A percentile compares a stretch with the other conserved stretches of the same genome.
phyloP scores from a whole-genome alignment of 2,888 invertebrate genomes.

The Melinaea marsaeus region DNA sequence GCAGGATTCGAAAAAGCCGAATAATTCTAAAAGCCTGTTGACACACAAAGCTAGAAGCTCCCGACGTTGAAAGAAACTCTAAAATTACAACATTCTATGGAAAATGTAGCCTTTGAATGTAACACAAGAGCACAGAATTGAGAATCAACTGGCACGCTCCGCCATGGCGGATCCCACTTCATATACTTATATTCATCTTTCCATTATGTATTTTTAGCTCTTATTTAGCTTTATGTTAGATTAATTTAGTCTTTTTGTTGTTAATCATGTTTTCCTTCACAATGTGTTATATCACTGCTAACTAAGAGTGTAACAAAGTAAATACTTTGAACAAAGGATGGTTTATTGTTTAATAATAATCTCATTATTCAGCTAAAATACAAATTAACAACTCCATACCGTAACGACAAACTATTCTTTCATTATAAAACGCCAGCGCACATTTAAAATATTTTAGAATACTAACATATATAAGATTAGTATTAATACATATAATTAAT shows the following conservation, averaged over 20 bases:
- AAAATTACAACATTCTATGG: constrained; percentile 35
- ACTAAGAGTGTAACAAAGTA: not conserved
- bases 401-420: no score
- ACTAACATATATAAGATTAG: no score
- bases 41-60: constrained; percentile 35
- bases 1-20: constrained; percentile 34
- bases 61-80: constrained; percentile 35
- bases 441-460: no score
- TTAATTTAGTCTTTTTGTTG: constrained; percentile 9
- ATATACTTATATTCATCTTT: constrained; percentile 3
- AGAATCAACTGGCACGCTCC: constrained; percentile 27
- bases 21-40: constrained; percentile 36
- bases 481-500: no score
- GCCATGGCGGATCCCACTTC: constrained; percentile 1
- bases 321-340: no score
- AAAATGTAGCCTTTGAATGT: constrained; percentile 31
- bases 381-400: no score
- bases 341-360: no score
- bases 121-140: constrained; percentile 32
- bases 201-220: constrained; percentile 3
- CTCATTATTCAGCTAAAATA: no score
- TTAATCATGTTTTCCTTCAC: not conserved
- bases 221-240: not conserved
- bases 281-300: not conserved
- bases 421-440: no score